These are phyloP conservation scores for Trogon surrucura DNA, from an alignment of 2,113 vertebrate genomes.

Conservation along the genomic window DNA sequence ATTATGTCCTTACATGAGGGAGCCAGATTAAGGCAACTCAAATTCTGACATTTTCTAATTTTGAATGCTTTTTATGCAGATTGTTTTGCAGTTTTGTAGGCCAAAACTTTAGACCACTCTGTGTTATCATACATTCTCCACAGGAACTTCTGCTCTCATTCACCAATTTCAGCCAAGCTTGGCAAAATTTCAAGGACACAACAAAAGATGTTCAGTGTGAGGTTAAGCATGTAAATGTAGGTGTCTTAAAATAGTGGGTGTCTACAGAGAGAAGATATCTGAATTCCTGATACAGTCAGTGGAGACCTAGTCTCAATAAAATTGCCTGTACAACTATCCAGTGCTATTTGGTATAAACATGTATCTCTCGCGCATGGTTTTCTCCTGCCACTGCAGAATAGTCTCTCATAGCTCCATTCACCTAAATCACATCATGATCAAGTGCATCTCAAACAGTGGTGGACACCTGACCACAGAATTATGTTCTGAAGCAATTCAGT, in stretches of 20 bases:
- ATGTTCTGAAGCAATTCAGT: background rate
- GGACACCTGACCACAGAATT: background rate
- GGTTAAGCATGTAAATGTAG: background rate
- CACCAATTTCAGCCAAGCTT: background rate
- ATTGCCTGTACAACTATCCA: background rate
- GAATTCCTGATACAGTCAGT: background rate
- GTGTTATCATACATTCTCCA: background rate
- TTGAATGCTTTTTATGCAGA: background rate
- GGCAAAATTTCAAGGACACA: background rate
- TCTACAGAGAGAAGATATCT: background rate
- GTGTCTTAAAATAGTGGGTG: background rate
- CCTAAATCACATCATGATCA: background rate
- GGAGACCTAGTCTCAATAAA: background rate
- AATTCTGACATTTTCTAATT: conserved; percentile 6
- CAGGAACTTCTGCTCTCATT: background rate
- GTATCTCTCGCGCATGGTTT: background rate
- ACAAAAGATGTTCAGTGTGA: background rate
- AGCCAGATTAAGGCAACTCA: background rate
- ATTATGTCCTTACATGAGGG: background rate
- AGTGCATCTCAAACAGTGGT: background rate
- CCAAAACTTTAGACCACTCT: background rate
- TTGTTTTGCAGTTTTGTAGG: background rate
- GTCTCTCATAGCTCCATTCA: background rate
- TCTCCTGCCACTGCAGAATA: background rate
- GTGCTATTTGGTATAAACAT: background rate